Percentiles rank a stretch among this genome's conserved stretches.
Evolutionary conservation across 2,113 vertebrate genomes (phyloP).

Genomic region (Apodemus speciosus): DNA sequence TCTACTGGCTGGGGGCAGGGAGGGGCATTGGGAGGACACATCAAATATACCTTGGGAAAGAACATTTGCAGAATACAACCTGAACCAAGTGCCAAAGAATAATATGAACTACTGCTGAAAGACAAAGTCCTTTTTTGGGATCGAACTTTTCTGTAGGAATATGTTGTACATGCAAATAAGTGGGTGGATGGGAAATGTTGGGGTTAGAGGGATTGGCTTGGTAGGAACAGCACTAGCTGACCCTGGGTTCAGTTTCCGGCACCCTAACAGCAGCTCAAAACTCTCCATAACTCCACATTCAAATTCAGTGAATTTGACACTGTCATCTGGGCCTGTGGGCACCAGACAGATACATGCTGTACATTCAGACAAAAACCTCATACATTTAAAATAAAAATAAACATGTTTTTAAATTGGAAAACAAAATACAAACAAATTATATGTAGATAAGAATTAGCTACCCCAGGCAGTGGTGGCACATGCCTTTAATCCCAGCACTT

Average conservation of each 20-base stretch:
- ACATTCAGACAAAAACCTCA: neutral
- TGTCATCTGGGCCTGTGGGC: neutral
- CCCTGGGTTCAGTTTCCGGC: too few species aligned
- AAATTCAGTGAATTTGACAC: neutral
- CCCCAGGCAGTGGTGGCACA: too few species aligned
- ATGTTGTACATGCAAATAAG: neutral
- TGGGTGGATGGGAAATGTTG: neutral
- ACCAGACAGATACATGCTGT: neutral
- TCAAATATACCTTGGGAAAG: conserved; percentile 63
- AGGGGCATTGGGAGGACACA: conserved; percentile 66
- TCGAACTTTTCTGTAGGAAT: neutral
- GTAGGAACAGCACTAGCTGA: neutral
- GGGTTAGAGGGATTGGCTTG: neutral
- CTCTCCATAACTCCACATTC: neutral
- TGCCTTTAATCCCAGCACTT: too few species aligned
- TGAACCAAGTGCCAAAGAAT: neutral
- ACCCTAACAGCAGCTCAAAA: neutral
- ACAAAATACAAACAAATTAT: conserved; percentile 2
- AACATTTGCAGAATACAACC: conserved; percentile 41
- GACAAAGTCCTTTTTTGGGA: neutral
- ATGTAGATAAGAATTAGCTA: neutral
- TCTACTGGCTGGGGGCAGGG: conserved; percentile 43
- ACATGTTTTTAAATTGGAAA: conserved; percentile 15
- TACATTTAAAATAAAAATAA: neutral
- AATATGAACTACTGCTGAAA: neutral